phyloP scores from a whole-genome alignment of 2,113 vertebrate genomes.

The Polypterus senegalus region DNA sequence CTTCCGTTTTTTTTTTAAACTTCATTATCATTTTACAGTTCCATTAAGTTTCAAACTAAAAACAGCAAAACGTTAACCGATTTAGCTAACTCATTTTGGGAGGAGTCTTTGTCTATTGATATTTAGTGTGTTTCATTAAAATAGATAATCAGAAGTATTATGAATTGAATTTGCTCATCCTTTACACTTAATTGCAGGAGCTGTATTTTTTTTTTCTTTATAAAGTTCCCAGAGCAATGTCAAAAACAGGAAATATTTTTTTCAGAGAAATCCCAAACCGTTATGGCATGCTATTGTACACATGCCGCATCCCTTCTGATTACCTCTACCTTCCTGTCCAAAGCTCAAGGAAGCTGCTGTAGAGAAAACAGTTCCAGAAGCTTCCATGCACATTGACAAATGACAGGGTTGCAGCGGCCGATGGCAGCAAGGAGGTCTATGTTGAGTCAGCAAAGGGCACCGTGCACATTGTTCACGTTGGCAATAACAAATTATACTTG shows the following conservation, averaged over 20 bases:
- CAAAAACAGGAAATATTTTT: slow-evolving; percentile 49
- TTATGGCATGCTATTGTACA: slow-evolving; percentile 29
- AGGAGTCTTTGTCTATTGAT: too few species aligned
- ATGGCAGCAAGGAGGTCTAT: slow-evolving; percentile 10
- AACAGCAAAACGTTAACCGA: too few species aligned
- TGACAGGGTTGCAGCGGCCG: slow-evolving; percentile 27
- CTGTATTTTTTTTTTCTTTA: slow-evolving; percentile 5
- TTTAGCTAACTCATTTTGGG: too few species aligned
- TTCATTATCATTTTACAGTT: too few species aligned
- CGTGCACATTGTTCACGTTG: slow-evolving; percentile 24
- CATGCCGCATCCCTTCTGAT: slow-evolving; percentile 21
- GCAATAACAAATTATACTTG: slow-evolving; percentile 19
- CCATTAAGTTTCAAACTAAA: too few species aligned
- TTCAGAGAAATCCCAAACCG: slow-evolving; percentile 37
- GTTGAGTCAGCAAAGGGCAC: slow-evolving; percentile 20
- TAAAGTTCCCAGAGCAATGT: slow-evolving; percentile 5
- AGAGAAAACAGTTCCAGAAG: slow-evolving; percentile 46
- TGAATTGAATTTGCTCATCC: too few species aligned
- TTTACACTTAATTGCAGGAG: too few species aligned
- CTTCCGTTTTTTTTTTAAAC: too few species aligned
- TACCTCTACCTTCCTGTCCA: slow-evolving; percentile 48
- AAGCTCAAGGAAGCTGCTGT: slow-evolving; percentile 39
- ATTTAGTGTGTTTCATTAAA: too few species aligned
- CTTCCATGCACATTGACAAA: slow-evolving; percentile 38
- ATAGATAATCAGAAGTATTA: too few species aligned